A percentile compares a stretch with the other conserved stretches of the same genome.
Evolutionary conservation across 1,140 invertebrate species (phyloP).

Genomic region (Ptiloglossa arizonensis): DNA sequence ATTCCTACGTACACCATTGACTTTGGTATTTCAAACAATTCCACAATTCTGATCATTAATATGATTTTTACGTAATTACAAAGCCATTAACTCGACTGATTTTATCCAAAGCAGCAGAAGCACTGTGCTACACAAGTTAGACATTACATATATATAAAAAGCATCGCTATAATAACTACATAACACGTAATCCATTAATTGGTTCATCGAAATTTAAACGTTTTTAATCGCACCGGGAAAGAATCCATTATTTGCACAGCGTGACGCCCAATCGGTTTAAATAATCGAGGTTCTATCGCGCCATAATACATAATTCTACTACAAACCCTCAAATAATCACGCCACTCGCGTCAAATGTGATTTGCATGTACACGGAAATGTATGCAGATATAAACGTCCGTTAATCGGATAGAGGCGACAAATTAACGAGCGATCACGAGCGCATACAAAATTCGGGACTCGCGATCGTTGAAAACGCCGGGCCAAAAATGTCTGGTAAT

Average conservation of each 20-base stretch:
- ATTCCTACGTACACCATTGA: no score
- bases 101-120: no score
- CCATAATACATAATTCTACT: background rate
- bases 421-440: slow-evolving; percentile 18
- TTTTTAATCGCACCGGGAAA: background rate
- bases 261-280: slow-evolving; percentile 8
- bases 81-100: no score
- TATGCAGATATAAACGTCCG: slow-evolving; percentile 31
- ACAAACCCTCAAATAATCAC: slow-evolving; percentile 19
- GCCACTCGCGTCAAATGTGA: slow-evolving; percentile 11
- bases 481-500: background rate
- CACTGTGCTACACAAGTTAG: no score
- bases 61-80: no score
- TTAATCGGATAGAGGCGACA: slow-evolving; percentile 35
- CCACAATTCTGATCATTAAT: no score
- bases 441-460: background rate
- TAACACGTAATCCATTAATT: no score
- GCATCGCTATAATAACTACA: no score
- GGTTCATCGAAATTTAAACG: no score
- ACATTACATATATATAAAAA: no score
- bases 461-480: background rate
- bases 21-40: no score
- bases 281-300: slow-evolving; percentile 6
- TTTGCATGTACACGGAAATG: slow-evolving; percentile 17
- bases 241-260: background rate